A percentile compares a stretch with the other conserved stretches of the same genome.
Evolutionary conservation across 1,140 invertebrate species (phyloP).

Genomic region (Battus philenor): DNA sequence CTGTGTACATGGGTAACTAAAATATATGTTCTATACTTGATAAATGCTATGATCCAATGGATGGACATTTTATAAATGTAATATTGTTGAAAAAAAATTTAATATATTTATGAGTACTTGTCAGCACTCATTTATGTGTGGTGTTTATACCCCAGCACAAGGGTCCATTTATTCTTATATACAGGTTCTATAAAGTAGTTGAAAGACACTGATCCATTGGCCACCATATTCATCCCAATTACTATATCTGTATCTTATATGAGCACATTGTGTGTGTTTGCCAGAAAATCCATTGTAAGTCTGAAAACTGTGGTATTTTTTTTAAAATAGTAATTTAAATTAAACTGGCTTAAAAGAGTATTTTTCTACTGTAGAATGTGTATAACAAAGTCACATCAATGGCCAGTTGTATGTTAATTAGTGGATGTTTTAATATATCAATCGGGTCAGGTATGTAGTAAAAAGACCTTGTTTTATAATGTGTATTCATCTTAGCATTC

Average conservation of each 20-base stretch:
- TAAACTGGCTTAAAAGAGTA: slow-evolving; percentile 12
- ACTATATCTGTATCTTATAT: neutral
- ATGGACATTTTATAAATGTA: slow-evolving; percentile 1
- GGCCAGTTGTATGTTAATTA: slow-evolving; percentile 1
- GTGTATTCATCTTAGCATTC: too few species aligned
- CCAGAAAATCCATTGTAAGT: slow-evolving; percentile 14
- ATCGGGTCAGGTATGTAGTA: too few species aligned
- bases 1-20: slow-evolving; percentile 3
- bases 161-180: slow-evolving; percentile 14
- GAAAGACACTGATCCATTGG: neutral
- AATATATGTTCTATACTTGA: slow-evolving; percentile 1
- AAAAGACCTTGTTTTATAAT: too few species aligned
- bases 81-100: neutral
- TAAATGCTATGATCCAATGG: slow-evolving; percentile 7
- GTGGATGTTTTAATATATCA: too few species aligned
- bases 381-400: slow-evolving; percentile 8
- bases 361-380: slow-evolving; percentile 16
- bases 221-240: slow-evolving; percentile 3
- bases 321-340: slow-evolving; percentile 8
- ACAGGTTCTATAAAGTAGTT: neutral
- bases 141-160: slow-evolving; percentile 6
- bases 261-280: slow-evolving; percentile 2
- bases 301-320: slow-evolving; percentile 17
- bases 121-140: slow-evolving; percentile 10
- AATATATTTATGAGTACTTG: slow-evolving; percentile 12